These are phyloP conservation scores for Zaprionus ghesquierei DNA, from an alignment of 1,140 invertebrate species.

Conservation along the genomic window DNA sequence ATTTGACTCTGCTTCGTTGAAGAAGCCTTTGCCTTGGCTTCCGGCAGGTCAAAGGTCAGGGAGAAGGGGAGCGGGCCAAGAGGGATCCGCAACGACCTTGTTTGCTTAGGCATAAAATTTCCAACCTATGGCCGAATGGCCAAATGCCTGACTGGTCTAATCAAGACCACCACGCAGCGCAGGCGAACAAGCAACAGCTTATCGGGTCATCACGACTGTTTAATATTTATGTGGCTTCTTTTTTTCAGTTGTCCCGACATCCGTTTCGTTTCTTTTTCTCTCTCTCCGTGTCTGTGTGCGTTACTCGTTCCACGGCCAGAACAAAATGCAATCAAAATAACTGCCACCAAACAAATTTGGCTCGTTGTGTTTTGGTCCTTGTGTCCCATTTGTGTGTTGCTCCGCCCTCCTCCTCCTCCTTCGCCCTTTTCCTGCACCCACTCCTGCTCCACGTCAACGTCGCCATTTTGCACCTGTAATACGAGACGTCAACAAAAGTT, in stretches of 20 bases:
- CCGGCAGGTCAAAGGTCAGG: neutral
- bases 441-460: conserved; percentile 13
- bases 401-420: no score
- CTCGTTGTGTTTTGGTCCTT: neutral
- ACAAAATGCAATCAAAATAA: conserved; percentile 44
- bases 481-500: conserved; percentile 47
- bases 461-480: conserved; percentile 48
- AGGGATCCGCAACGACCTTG: conserved; percentile 35
- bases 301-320: neutral
- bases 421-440: no score
- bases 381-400: conserved; percentile 7
- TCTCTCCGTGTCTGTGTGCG: neutral
- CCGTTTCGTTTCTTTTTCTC: neutral
- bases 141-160: conserved; percentile 21
- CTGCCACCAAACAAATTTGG: conserved; percentile 40
- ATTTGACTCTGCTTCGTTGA: conserved; percentile 53
- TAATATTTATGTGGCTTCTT: conserved; percentile 39
- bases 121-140: conserved; percentile 26
- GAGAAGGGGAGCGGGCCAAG: neutral
- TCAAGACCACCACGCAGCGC: conserved; percentile 36
- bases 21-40: neutral
- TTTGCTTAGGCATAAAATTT: conserved; percentile 54
- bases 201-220: conserved; percentile 37
- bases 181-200: conserved; percentile 33
- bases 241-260: conserved; percentile 1